These are phyloP conservation scores for Holotrichia oblita DNA, from an alignment of 1,140 invertebrate genomes.

Conservation along the genomic window DNA sequence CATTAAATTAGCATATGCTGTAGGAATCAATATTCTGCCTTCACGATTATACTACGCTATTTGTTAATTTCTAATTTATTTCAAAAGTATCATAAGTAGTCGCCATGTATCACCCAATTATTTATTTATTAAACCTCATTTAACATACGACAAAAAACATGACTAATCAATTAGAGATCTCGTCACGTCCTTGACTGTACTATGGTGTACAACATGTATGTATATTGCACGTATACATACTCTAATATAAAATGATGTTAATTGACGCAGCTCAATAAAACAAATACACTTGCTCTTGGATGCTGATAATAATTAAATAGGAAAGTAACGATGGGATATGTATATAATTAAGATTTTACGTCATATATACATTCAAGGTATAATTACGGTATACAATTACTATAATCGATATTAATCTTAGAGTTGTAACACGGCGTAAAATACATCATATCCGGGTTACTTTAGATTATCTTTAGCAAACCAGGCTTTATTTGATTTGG, in stretches of 20 bases:
- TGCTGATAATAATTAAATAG: not conserved
- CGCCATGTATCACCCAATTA: not conserved
- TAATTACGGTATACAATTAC: not conserved
- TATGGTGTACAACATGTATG: not conserved
- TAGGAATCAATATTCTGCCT: not conserved
- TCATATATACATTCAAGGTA: not conserved
- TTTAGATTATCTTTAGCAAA: not conserved
- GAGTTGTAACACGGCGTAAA: no score
- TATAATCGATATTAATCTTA: no score
- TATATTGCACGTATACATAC: no score
- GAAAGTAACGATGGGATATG: not conserved
- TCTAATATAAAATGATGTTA: not conserved
- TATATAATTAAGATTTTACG: not conserved
- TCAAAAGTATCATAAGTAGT: conserved; percentile 10
- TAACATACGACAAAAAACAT: not conserved
- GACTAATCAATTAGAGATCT: not conserved
- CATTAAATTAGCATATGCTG: not conserved
- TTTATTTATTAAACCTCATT: not conserved
- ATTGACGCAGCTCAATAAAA: not conserved
- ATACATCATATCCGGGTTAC: not conserved
- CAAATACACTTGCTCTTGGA: not conserved
- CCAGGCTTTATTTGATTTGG: not conserved
- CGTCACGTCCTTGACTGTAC: not conserved
- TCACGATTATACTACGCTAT: not conserved
- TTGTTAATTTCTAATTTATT: conserved; percentile 1